These are phyloP conservation scores for Drosophila mojavensis DNA, from an alignment of 1,140 invertebrate genomes.

Conservation along the genomic window DNA sequence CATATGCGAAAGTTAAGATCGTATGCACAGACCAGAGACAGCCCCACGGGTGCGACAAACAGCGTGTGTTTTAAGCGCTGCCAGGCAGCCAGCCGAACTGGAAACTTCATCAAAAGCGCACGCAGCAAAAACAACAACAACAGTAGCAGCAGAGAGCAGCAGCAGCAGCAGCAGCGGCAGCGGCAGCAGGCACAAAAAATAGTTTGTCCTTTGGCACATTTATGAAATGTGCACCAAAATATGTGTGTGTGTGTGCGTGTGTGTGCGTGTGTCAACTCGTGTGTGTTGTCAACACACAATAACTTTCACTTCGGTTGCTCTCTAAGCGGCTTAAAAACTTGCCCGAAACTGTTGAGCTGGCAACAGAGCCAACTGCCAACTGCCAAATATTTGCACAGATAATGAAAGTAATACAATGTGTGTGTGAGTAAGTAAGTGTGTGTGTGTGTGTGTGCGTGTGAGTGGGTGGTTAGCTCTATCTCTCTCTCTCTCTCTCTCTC, in stretches of 20 bases:
- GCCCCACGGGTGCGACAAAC: slow-evolving; percentile 23
- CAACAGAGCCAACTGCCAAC: slow-evolving; percentile 56
- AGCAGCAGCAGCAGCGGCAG: slow-evolving; percentile 30
- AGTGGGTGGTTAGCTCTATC: not conserved
- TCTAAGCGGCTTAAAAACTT: slow-evolving; percentile 77
- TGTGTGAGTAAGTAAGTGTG: not conserved
- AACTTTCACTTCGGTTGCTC: slow-evolving; percentile 68
- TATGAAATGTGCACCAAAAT: slow-evolving; percentile 73
- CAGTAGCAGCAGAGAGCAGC: slow-evolving; percentile 35
- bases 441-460: slow-evolving; percentile 6
- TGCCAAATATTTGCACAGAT: slow-evolving; percentile 77
- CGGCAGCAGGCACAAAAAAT: slow-evolving; percentile 54
- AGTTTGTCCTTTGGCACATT: slow-evolving; percentile 73
- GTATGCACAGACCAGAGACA: not conserved
- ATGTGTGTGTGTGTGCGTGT: slow-evolving; percentile 25
- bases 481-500: slow-evolving; percentile 1
- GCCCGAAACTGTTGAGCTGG: slow-evolving; percentile 69
- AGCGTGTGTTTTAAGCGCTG: slow-evolving; percentile 36
- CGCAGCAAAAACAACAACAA: slow-evolving; percentile 52
- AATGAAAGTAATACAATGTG: slow-evolving; percentile 66
- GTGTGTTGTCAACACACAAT: slow-evolving; percentile 56
- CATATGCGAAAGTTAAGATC: slow-evolving; percentile 49
- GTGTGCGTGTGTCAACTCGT: slow-evolving; percentile 15
- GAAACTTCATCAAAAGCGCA: slow-evolving; percentile 73
- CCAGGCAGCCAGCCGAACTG: slow-evolving; percentile 30